Percentiles rank a stretch among this genome's conserved stretches.
Conservation (phyloP, 2,797 vertebrate species). For the Cercopithecus hamlyni region DNA sequence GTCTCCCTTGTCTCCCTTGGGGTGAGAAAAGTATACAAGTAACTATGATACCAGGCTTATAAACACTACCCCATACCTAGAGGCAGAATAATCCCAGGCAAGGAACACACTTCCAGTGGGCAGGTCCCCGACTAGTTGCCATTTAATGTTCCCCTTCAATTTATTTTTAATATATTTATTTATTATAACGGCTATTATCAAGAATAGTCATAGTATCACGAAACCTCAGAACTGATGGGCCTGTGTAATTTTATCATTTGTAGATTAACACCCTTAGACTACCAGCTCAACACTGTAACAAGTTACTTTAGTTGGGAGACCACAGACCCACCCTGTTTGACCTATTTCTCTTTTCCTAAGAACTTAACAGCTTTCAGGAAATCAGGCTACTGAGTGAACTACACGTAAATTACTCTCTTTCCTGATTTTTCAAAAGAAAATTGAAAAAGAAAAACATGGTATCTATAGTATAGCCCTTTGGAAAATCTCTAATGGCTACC, state of each 20-base stretch:
- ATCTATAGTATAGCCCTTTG: neutral
- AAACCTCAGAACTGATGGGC: neutral
- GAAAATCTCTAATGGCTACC: neutral
- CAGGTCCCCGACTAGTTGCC: neutral
- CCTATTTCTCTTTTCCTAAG: neutral
- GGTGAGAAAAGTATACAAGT: neutral
- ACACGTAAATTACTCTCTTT: neutral
- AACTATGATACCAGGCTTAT: too few species aligned
- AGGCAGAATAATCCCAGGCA: neutral
- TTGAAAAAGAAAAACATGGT: neutral
- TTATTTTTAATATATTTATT: neutral
- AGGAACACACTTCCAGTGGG: neutral
- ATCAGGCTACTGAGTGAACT: neutral
- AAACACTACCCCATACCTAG: neutral
- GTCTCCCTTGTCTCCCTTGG: neutral
- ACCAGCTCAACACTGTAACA: neutral
- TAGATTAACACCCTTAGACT: neutral
- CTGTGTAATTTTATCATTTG: neutral
- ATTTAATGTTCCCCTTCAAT: neutral
- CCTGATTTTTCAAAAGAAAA: constrained; percentile 25
- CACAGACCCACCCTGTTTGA: neutral
- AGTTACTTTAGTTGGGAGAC: neutral
- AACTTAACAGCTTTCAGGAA: constrained; percentile 17
- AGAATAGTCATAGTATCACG: neutral
- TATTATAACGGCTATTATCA: neutral